Conservation (phyloP, 1,140 invertebrate species). For the Lithobius niger region DNA sequence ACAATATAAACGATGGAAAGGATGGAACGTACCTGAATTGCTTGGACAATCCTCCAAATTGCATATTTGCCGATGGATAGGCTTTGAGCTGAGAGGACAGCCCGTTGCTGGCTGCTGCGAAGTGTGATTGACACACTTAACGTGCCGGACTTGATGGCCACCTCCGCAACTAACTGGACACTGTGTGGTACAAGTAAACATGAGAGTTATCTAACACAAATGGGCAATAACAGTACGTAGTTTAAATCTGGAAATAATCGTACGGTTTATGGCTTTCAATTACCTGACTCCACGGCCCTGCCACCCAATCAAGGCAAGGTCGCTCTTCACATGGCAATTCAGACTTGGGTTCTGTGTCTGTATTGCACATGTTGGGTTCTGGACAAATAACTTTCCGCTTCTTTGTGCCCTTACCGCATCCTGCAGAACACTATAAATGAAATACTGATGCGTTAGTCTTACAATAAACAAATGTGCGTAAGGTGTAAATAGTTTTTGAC, state of each 20-base stretch:
- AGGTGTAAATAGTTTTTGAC: too few relatives aligned
- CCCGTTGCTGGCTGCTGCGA: conserved; percentile 27
- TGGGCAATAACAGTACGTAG: too few relatives aligned
- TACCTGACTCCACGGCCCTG: conserved; percentile 35
- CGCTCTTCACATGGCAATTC: conserved; percentile 22
- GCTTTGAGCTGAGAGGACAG: conserved; percentile 27
- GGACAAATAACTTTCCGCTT: conserved; percentile 27
- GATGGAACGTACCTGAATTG: conserved; percentile 12
- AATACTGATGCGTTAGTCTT: too few relatives aligned
- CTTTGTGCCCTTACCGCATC: conserved; percentile 28
- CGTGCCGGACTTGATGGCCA: conserved; percentile 28
- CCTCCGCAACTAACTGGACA: conserved; percentile 33
- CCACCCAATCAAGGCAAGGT: conserved; percentile 30
- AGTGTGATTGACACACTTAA: conserved; percentile 32
- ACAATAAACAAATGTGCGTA: too few relatives aligned
- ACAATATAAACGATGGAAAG: too few relatives aligned
- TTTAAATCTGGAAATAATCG: too few relatives aligned
- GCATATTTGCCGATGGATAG: conserved; percentile 28
- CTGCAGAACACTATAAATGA: conserved; percentile 30
- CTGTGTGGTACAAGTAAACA: too few relatives aligned
- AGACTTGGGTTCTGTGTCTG: conserved; percentile 22
- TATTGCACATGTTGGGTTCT: conserved; percentile 24
- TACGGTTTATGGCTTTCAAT: too few relatives aligned
- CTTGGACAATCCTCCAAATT: conserved; percentile 29
- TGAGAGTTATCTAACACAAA: too few relatives aligned